Percentiles rank a stretch among this genome's conserved stretches.
Conservation (phyloP, 92 coral and sea anemone genomes). For the Zoanthus sansibaricus region DNA sequence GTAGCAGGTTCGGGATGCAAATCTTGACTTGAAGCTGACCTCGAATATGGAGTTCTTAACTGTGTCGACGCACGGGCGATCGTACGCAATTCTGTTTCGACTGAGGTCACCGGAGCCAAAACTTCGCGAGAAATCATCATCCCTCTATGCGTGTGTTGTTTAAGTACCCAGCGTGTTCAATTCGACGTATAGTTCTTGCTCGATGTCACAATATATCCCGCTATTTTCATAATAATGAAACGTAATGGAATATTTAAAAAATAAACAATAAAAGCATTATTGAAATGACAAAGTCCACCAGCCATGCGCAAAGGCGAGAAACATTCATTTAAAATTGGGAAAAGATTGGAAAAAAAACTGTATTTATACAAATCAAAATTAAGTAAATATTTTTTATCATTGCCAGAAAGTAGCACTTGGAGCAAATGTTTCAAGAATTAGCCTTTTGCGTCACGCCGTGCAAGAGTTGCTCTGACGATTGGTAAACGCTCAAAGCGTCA, state of each 20-base stretch:
- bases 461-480: too few species aligned
- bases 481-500: too few species aligned
- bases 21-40: not conserved
- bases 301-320: too few species aligned
- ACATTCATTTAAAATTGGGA: too few species aligned
- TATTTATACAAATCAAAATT: too few species aligned
- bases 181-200: not conserved
- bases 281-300: constrained; percentile 13
- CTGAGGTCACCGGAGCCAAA: not conserved
- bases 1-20: constrained; percentile 8
- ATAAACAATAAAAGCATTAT: constrained; percentile 26
- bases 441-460: too few species aligned
- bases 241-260: constrained; percentile 8
- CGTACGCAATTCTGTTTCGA: not conserved
- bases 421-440: too few species aligned
- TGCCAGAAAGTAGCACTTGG: too few species aligned
- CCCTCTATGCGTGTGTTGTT: not conserved
- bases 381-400: too few species aligned
- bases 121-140: constrained; percentile 1
- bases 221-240: not conserved
- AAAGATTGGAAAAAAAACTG: too few species aligned
- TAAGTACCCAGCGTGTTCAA: constrained; percentile 13
- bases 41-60: not conserved
- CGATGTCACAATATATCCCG: not conserved
- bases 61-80: not conserved